Percentiles rank a stretch among this genome's conserved stretches.
These are phyloP conservation scores for Neotoma lepida DNA, from an alignment of 2,113 vertebrate species.

Conservation along the genomic window DNA sequence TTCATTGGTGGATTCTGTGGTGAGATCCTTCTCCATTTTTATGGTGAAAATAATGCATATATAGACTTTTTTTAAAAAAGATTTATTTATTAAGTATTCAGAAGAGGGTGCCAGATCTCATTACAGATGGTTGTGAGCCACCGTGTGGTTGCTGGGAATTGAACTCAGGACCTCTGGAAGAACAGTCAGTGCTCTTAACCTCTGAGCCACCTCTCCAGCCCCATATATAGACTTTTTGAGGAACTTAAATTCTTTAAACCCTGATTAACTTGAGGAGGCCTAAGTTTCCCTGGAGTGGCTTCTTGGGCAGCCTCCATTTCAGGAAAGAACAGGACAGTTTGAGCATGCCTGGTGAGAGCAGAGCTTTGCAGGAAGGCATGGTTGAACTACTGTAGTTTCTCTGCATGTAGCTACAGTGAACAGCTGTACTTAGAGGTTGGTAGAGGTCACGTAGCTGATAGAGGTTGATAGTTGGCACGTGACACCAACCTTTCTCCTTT, in stretches of 20 bases:
- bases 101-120: too few species aligned
- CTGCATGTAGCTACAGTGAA: slow-evolving; percentile 81
- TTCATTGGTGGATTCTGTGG: slow-evolving; percentile 8
- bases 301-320: slow-evolving; percentile 78
- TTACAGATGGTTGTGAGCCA: too few species aligned
- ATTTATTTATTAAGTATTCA: too few species aligned
- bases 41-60: slow-evolving; percentile 71
- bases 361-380: slow-evolving; percentile 81
- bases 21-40: slow-evolving; percentile 56
- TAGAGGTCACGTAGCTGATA: slow-evolving; percentile 65
- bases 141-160: too few species aligned
- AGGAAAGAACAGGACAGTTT: slow-evolving; percentile 76
- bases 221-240: slow-evolving; percentile 42
- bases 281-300: neutral
- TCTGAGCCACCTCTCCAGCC: too few species aligned
- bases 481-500: slow-evolving; percentile 56
- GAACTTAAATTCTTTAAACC: slow-evolving; percentile 54
- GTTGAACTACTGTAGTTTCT: slow-evolving; percentile 81
- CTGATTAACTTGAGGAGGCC: neutral
- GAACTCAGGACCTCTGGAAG: too few species aligned
- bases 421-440: slow-evolving; percentile 77
- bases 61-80: slow-evolving; percentile 38
- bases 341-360: slow-evolving; percentile 77
- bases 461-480: neutral
- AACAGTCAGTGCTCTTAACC: too few species aligned